Percentiles rank a stretch among this genome's conserved stretches.
Conservation (phyloP, 2,797 vertebrate genomes). For the Smutsia gigantea region DNA sequence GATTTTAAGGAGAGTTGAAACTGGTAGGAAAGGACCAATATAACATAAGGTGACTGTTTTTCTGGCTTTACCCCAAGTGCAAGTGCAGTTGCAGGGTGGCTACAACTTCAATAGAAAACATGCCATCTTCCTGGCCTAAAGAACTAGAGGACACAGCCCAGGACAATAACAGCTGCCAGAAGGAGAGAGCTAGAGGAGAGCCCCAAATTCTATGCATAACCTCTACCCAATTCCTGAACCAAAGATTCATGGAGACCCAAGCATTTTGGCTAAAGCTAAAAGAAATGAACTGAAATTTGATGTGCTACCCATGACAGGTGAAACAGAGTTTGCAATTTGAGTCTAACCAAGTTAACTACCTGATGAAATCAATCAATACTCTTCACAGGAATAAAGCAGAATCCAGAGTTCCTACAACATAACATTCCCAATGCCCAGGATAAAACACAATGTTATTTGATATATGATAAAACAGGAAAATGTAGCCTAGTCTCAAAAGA, state of each 20-base stretch:
- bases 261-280: neutral
- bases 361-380: neutral
- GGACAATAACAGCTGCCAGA: neutral
- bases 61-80: neutral
- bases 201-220: neutral
- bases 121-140: neutral
- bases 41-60: neutral
- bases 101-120: neutral
- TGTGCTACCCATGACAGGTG: neutral
- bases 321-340: neutral
- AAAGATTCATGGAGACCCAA: neutral
- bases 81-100: neutral
- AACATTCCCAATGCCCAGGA: neutral
- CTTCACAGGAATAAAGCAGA: neutral
- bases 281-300: neutral
- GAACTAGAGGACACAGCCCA: neutral
- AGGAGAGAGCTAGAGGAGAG: neutral
- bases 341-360: conserved; percentile 3
- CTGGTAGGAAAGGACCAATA: neutral
- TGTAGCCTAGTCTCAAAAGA: neutral
- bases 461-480: conserved; percentile 13
- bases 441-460: conserved; percentile 23
- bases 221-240: neutral
- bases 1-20: conserved; percentile 8
- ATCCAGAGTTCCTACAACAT: neutral